Evolutionary conservation across 2,113 vertebrate genomes (phyloP).

Genomic region (Cheilinus undulatus): DNA sequence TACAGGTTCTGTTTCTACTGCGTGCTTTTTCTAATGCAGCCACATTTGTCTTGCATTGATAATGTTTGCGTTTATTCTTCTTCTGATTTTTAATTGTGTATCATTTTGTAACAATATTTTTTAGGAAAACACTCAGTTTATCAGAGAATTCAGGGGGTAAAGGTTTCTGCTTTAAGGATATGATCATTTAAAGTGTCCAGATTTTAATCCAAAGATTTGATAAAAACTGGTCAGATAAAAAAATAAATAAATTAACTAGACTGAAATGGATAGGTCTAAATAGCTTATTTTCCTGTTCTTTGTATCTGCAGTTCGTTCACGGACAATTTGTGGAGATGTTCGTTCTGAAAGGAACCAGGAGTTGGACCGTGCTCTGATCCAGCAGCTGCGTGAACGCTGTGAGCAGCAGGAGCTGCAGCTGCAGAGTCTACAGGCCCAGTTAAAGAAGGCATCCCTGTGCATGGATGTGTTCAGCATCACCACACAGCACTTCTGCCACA

Average conservation of each 20-base stretch:
- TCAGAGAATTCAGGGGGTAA: too few species aligned
- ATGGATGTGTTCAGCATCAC: conserved; percentile 91
- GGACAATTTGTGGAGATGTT: conserved; percentile 64
- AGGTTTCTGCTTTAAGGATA: too few species aligned
- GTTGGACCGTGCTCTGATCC: conserved; percentile 86
- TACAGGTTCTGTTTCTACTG: background rate
- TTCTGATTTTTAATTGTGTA: background rate
- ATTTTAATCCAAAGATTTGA: too few species aligned
- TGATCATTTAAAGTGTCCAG: too few species aligned
- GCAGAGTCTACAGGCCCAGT: conserved; percentile 80
- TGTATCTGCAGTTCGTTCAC: conserved; percentile 80
- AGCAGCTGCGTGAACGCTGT: conserved; percentile 88
- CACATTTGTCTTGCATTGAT: background rate
- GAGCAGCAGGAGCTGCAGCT: conserved; percentile 88
- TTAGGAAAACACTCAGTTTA: too few species aligned
- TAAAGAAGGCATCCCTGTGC: conserved; percentile 85
- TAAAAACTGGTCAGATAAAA: too few species aligned
- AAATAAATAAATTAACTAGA: too few species aligned
- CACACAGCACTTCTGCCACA: conserved; percentile 91
- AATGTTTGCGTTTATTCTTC: background rate
- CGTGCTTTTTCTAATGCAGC: too few species aligned
- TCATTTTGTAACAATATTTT: too few species aligned
- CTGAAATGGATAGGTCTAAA: too few species aligned
- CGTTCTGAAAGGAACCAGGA: conserved; percentile 78
- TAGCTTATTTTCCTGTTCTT: background rate